Evolutionary conservation across 2,888 invertebrate genomes (phyloP), one percentile per base, ranked within the genome.

Genomic region (Microctonus hyperodae): DNA sequence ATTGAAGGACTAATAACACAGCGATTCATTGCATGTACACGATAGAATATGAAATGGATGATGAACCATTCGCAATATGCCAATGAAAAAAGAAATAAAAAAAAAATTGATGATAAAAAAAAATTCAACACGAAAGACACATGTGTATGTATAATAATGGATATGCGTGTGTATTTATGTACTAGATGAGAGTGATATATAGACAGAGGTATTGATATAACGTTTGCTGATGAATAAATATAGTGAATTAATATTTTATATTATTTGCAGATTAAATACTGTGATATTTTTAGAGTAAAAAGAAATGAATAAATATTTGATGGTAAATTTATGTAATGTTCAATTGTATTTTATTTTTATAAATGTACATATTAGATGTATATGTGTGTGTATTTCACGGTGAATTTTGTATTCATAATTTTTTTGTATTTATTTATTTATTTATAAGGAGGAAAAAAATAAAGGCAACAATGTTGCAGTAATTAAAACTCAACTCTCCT

Each of bases 401-500:
- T n/a, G n/a, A n/a, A n/a, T 28, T 28, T 28, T 28, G n/a, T n/a
- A 28, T 7, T 28, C 28, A 28, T 7, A 3, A 28, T 28, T 5
- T 28, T n/a, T 28, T 7, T 28, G 28, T 28, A 7, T 28, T 28
- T 28, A 28, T 28, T 28, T 28, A 28, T 28, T 28, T 3, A 28
- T 3, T 28, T 3, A 28, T 5, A 28, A 7, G 28, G 5, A 28
- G 7, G 28, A 28, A 28, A 28, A 28, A 28, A 28, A 28, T 5
- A 7, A 28, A 28, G 74, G 79, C 76, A 79, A 78, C 77, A 77
- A 79, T 79, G 78, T 79, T 77, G 77, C 78, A 80, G 79, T 81
- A 81, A 81, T 81, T 81, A 81, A 81, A 81, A 81, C 75, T 73
- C 75, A 74, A 73, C 71, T 72, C 70, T 65, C 69, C 67, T 31